Base-by-base conservation (phyloP, 2,797 vertebrate species). In the Microctenopoma lineatum region DNA sequence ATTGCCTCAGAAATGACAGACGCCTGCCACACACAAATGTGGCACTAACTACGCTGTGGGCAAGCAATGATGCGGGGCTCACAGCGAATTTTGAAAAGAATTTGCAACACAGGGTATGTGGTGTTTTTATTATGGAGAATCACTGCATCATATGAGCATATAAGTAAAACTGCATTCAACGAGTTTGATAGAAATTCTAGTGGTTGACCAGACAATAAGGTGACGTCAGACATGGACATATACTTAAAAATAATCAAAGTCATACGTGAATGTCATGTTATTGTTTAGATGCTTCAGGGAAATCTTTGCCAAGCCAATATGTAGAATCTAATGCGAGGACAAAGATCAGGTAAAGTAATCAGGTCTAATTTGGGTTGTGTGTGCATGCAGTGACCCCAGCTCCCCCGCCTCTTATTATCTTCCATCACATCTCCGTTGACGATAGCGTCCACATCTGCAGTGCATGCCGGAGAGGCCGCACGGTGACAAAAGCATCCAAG, bases 401-500 rank as follows among this genome's bases (percentile, higher is more conserved):
- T 7, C 59, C 65, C 29, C 34, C 21, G 21, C n/a, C 39, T 7
- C 80, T 73, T 68, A 82, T 85, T 82, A 89, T 78, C 64, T 75
- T 59, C 63, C 52, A 81, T 88, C 79, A 83, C 66, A 85, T 83
- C 77, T 59, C 74, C 61, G 56, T 47, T 67, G 64, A 73, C 26
- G 63, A 76, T 27, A 68, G 73, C 75, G 56, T 85, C 75, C 73
- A 68, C 66, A 89, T 84, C 84, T 84, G 86, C 84, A 75, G 76
- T 67, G 70, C 83, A 81, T 83, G 77, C 79, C 80, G 74, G 76
- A 16, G 65, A 80, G 86, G 87, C 88, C 82, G 83, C 70, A 88
- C 86, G 89, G 87, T 83, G 72, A 86, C 65, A 63, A 85, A 86
- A 81, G 79, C 88, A 73, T 84, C 85, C 87, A 87, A 89, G 81